These are phyloP conservation scores for Diceros bicornis DNA, from an alignment of 2,797 vertebrate species.

Conservation along the genomic window DNA sequence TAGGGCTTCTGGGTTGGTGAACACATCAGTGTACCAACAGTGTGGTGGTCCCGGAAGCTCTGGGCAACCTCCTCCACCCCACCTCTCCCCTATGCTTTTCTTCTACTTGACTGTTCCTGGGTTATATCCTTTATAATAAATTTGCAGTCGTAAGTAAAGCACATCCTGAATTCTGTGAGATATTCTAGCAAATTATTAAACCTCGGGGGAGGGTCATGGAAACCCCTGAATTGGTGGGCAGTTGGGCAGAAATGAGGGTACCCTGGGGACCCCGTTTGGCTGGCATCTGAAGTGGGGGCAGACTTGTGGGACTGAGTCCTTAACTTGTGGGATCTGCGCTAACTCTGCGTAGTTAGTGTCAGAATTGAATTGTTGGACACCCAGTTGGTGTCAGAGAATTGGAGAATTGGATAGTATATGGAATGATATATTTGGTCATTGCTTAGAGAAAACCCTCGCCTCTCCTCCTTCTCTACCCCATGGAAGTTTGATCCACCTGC, in stretches of 20 bases:
- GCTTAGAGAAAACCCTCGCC: background rate
- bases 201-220: background rate
- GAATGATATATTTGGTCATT: background rate
- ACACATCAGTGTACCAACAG: background rate
- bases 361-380: background rate
- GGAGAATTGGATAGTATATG: background rate
- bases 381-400: background rate
- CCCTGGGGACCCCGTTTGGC: no score
- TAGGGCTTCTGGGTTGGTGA: background rate
- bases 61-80: background rate
- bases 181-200: background rate
- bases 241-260: background rate
- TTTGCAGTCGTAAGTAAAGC: background rate
- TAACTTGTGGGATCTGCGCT: no score
- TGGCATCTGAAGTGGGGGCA: no score
- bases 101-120: background rate
- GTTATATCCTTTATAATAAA: background rate
- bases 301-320: no score
- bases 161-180: background rate
- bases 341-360: background rate
- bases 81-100: background rate
- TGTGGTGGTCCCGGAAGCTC: no score
- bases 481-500: background rate
- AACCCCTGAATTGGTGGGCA: background rate
- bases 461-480: background rate